Percentiles rank a stretch among this genome's conserved stretches.
These are phyloP conservation scores for Temnothorax unifasciatus DNA, from an alignment of 2,888 invertebrate species.

Conservation along the genomic window DNA sequence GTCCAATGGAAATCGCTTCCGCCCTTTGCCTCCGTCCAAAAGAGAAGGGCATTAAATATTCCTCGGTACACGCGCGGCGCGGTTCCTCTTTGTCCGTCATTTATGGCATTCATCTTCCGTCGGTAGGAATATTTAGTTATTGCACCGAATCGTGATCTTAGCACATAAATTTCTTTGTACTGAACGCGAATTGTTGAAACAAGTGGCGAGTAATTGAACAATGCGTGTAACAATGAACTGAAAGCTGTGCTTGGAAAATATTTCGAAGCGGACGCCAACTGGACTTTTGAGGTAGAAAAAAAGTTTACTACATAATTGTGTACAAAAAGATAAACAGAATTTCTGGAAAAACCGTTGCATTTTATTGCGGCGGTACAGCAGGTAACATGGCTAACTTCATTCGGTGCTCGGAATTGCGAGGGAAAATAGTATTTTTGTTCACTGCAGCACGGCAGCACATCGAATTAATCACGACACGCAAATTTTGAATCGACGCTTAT, in stretches of 20 bases:
- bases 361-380: conserved; percentile 1
- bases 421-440: conserved; percentile 33
- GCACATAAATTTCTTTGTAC: not conserved
- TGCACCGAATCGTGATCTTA: not conserved
- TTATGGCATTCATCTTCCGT: conserved; percentile 15
- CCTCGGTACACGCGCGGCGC: not conserved
- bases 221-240: conserved; percentile 7
- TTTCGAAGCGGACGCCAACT: not conserved
- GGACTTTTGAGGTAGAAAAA: not conserved
- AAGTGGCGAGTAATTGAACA: not conserved
- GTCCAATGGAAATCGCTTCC: conserved; percentile 55
- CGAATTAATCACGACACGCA: conserved; percentile 47
- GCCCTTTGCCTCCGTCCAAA: conserved; percentile 38
- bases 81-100: conserved; percentile 21
- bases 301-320: conserved; percentile 1
- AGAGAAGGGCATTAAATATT: conserved; percentile 47
- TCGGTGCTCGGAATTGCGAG: conserved; percentile 22
- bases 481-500: conserved; percentile 54
- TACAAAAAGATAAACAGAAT: conserved; percentile 17
- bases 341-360: conserved; percentile 13
- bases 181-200: conserved; percentile 8
- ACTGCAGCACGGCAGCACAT: conserved; percentile 14
- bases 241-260: not conserved
- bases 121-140: conserved; percentile 13
- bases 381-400: conserved; percentile 42